These are phyloP conservation scores for Planococcus citri DNA, from an alignment of 1,140 invertebrate species.

Conservation along the genomic window DNA sequence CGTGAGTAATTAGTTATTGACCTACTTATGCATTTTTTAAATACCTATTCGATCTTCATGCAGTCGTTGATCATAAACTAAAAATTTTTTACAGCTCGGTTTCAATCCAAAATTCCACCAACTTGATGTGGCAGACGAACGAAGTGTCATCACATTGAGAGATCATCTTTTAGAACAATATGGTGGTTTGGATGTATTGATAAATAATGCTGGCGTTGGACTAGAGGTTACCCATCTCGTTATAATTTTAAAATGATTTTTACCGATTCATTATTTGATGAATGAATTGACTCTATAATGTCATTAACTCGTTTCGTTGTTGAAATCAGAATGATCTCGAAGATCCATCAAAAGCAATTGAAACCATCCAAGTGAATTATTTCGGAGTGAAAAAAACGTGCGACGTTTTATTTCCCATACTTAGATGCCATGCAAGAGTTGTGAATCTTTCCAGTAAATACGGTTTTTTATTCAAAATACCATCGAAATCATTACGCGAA, in stretches of 20 bases:
- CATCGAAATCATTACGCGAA: conserved; percentile 39
- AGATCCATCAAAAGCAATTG: conserved; percentile 50
- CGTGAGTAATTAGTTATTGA: background rate
- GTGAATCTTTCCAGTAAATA: conserved; percentile 58
- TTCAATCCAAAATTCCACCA: conserved; percentile 44
- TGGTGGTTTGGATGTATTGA: conserved; percentile 61
- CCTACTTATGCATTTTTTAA: no score
- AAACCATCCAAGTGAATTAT: conserved; percentile 55
- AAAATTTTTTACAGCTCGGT: conserved; percentile 22
- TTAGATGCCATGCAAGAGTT: conserved; percentile 52
- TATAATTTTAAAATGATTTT: no score
- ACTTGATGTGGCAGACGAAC: conserved; percentile 47
- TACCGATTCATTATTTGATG: no score
- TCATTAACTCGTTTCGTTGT: background rate
- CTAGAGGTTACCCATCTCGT: no score
- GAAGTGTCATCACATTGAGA: conserved; percentile 44
- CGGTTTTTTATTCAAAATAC: conserved; percentile 45
- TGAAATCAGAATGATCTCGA: background rate
- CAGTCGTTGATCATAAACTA: no score
- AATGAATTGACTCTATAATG: no score
- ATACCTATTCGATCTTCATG: background rate
- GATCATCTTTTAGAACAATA: conserved; percentile 49
- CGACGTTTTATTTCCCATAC: conserved; percentile 51
- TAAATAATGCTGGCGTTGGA: conserved; percentile 71
- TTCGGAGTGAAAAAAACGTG: conserved; percentile 50